Evolutionary conservation across 2,797 vertebrate genomes (phyloP).

Genomic region (Spinibarbus caldwelli): DNA sequence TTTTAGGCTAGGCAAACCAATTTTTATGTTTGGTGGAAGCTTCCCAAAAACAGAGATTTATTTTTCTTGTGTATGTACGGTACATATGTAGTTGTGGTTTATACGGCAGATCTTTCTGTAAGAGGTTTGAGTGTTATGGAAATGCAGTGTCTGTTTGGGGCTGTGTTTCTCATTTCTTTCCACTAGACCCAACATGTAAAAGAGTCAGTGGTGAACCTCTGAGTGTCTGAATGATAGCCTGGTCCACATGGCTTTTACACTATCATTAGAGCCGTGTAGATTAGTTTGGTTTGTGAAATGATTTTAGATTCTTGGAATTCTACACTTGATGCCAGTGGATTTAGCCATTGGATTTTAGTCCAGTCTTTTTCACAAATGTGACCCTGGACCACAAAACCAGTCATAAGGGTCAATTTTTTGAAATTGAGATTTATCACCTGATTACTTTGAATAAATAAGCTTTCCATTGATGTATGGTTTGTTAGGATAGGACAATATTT

Average conservation of each 20-base stretch:
- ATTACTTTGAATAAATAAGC: too few relatives aligned
- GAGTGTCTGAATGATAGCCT: constrained; percentile 25
- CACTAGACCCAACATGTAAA: not conserved
- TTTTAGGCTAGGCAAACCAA: not conserved
- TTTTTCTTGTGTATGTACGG: constrained; percentile 2
- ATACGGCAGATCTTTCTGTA: constrained; percentile 1
- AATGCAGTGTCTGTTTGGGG: not conserved
- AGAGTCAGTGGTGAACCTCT: constrained; percentile 30
- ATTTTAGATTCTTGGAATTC: constrained; percentile 25
- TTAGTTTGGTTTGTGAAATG: constrained; percentile 12
- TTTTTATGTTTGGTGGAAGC: constrained; percentile 32
- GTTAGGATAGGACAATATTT: too few relatives aligned
- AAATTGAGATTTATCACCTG: too few relatives aligned
- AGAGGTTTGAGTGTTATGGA: constrained; percentile 24
- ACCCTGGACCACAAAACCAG: too few relatives aligned
- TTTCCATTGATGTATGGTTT: too few relatives aligned
- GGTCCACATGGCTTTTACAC: not conserved
- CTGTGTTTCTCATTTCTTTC: not conserved
- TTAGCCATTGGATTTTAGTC: too few relatives aligned
- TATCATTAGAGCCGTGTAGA: constrained; percentile 13
- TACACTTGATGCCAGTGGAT: not conserved
- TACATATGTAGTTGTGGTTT: constrained; percentile 23
- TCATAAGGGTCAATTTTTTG: too few relatives aligned
- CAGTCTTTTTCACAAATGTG: too few relatives aligned
- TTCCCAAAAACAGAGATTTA: not conserved